phyloP scores from a whole-genome alignment of 2,113 vertebrate species.

The Machaerirhynchus nigripectus region DNA sequence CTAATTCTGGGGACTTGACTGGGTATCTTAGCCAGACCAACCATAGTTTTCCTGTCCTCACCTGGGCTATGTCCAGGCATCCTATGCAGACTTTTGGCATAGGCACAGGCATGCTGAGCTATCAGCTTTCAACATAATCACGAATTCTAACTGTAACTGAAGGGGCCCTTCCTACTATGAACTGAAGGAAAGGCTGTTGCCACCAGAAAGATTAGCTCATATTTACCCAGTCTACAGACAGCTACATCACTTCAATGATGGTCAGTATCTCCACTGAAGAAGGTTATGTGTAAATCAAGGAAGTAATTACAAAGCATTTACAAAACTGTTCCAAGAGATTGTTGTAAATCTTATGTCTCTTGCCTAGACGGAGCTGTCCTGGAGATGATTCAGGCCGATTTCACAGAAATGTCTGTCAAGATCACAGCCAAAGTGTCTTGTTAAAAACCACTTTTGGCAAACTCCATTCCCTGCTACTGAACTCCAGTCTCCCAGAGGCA shows the following conservation, averaged over 20 bases:
- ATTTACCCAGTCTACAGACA: background rate
- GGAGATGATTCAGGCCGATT: background rate
- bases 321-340: background rate
- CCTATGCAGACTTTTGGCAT: background rate
- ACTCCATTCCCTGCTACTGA: background rate
- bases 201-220: background rate
- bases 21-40: background rate
- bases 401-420: constrained; percentile 3
- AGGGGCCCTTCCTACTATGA: background rate
- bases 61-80: background rate
- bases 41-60: background rate
- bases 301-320: background rate
- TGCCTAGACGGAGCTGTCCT: background rate
- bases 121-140: background rate
- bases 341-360: background rate
- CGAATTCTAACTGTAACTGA: background rate
- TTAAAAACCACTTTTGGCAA: background rate
- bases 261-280: background rate
- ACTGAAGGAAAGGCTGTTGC: background rate
- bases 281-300: background rate
- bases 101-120: background rate
- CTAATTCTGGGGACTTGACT: background rate
- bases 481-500: background rate
- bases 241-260: background rate
- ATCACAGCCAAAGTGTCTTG: constrained; percentile 18